Percentiles rank a stretch among this genome's conserved stretches.
Evolutionary conservation across 2,797 vertebrate genomes (phyloP).

Genomic region (Acipenser transmontanus): DNA sequence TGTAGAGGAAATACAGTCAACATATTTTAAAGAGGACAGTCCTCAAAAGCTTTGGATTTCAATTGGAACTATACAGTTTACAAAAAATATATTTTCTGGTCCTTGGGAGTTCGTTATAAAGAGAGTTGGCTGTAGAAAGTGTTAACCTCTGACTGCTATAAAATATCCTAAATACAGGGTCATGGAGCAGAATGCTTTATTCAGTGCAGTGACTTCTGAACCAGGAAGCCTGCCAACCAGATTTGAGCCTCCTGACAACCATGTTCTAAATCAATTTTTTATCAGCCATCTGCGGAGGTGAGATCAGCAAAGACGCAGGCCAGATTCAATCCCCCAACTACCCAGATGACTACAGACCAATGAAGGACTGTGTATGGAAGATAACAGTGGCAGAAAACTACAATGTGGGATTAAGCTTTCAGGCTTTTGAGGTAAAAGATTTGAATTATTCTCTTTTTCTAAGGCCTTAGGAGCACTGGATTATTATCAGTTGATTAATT

Average conservation of each 20-base stretch:
- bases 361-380: constrained; percentile 74
- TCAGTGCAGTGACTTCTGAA: too few species aligned
- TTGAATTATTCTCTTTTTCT: constrained; percentile 4
- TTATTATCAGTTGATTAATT: constrained; percentile 10
- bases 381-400: constrained; percentile 64
- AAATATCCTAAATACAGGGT: too few species aligned
- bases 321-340: constrained; percentile 77
- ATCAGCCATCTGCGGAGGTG: constrained; percentile 69
- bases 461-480: neutral
- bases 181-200: too few species aligned
- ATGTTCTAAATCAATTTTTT: constrained; percentile 13
- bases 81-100: too few species aligned
- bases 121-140: too few species aligned
- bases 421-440: constrained; percentile 71
- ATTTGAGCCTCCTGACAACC: neutral
- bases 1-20: too few species aligned
- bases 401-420: constrained; percentile 68
- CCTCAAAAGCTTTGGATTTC: too few species aligned
- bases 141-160: too few species aligned
- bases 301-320: constrained; percentile 68
- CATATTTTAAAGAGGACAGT: too few species aligned
- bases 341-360: constrained; percentile 70
- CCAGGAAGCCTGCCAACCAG: neutral
- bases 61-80: too few species aligned
- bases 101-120: too few species aligned